Evolutionary conservation across 2,888 invertebrate genomes (phyloP).

Genomic region (Amiota minor): DNA sequence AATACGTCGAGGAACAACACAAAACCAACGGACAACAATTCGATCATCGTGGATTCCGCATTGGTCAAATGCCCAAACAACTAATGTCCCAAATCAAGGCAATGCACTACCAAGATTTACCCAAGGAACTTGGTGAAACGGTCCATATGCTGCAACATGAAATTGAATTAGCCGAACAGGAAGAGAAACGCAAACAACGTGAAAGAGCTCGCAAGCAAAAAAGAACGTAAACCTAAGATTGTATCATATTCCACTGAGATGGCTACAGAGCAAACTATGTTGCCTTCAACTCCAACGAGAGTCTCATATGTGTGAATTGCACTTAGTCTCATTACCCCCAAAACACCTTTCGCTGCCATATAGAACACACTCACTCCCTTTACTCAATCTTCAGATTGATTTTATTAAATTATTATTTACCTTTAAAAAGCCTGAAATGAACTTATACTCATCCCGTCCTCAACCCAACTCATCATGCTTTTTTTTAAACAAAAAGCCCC

Average conservation of each 20-base stretch:
- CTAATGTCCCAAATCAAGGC: constrained; percentile 62
- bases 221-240: not conserved
- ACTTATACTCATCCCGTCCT: not conserved
- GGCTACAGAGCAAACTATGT: not conserved
- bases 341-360: constrained; percentile 5
- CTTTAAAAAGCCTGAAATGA: constrained; percentile 13
- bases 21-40: constrained; percentile 66
- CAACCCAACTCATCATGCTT: not conserved
- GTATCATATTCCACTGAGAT: constrained; percentile 19
- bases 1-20: constrained; percentile 77
- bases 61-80: constrained; percentile 66
- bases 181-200: constrained; percentile 48
- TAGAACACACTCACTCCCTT: not conserved
- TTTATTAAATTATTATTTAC: not conserved
- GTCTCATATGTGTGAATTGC: not conserved
- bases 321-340: not conserved
- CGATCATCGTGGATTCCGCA: constrained; percentile 69
- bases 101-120: constrained; percentile 57
- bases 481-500: constrained; percentile 29
- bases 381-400: too few relatives aligned
- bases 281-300: not conserved
- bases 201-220: constrained; percentile 27
- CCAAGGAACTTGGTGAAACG: constrained; percentile 58
- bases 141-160: constrained; percentile 61
- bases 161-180: constrained; percentile 60